Percentiles rank a stretch among this genome's conserved stretches.
Evolutionary conservation across 2,888 invertebrate species (phyloP).

Genomic region (Lasioglossum malachurum): DNA sequence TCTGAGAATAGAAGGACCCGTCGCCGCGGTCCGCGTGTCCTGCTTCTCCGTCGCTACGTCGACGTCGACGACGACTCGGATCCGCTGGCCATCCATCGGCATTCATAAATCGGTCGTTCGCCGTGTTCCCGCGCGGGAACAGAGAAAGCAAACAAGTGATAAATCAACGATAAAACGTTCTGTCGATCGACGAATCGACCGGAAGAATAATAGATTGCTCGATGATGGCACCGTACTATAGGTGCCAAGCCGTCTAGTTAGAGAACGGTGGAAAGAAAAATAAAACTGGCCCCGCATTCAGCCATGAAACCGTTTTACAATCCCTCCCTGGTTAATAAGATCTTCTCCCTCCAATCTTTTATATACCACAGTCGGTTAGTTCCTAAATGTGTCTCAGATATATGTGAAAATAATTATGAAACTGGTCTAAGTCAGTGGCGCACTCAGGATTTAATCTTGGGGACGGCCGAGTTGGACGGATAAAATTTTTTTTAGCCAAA

Average conservation of each 20-base stretch:
- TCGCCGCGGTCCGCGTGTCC: slow-evolving; percentile 24
- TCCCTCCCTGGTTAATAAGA: neutral
- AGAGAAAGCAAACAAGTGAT: slow-evolving; percentile 71
- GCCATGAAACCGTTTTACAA: neutral
- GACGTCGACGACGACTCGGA: slow-evolving; percentile 16
- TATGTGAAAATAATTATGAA: too few relatives aligned
- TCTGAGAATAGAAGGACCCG: slow-evolving; percentile 50
- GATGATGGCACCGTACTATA: slow-evolving; percentile 52
- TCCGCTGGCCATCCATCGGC: slow-evolving; percentile 47
- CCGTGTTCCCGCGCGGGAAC: slow-evolving; percentile 58
- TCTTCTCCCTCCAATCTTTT: neutral
- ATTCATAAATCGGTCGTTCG: slow-evolving; percentile 71
- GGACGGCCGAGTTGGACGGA: too few relatives aligned
- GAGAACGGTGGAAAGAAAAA: slow-evolving; percentile 55
- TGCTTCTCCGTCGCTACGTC: slow-evolving; percentile 25
- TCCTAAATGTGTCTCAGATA: too few relatives aligned
- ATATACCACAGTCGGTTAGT: too few relatives aligned
- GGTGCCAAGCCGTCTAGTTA: slow-evolving; percentile 72
- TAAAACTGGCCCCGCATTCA: slow-evolving; percentile 28
- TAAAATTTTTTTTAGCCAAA: too few relatives aligned
- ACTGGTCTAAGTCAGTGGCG: too few relatives aligned
- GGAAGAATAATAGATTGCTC: slow-evolving; percentile 71
- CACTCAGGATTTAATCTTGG: too few relatives aligned
- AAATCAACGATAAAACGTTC: slow-evolving; percentile 71
- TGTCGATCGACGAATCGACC: slow-evolving; percentile 68